Percentiles rank a stretch among this genome's conserved stretches.
These are phyloP conservation scores for Bruchidius siliquastri DNA, from an alignment of 2,888 invertebrate genomes.

Conservation along the genomic window DNA sequence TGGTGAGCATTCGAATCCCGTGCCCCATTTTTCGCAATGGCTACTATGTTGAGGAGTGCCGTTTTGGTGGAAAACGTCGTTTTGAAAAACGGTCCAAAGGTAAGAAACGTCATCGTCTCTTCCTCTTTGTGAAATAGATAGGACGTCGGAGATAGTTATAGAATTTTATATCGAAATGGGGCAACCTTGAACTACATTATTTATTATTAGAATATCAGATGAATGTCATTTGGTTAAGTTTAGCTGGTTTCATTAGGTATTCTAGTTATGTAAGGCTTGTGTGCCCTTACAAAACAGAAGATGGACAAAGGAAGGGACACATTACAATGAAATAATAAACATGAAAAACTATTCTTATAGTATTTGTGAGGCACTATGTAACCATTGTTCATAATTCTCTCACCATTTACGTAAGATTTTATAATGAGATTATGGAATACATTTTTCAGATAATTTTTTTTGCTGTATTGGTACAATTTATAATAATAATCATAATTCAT, in stretches of 20 bases:
- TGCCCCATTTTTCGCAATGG: conserved; percentile 31
- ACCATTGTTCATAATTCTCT: too few species aligned
- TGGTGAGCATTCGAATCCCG: not conserved
- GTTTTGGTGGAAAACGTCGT: conserved; percentile 65
- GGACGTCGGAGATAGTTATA: not conserved
- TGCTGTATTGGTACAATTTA: too few species aligned
- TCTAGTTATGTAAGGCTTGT: not conserved
- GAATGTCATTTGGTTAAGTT: not conserved
- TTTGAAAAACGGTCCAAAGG: conserved; percentile 68
- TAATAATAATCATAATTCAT: too few species aligned
- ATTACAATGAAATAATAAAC: too few species aligned
- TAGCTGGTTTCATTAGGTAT: not conserved
- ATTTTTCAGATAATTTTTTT: too few species aligned
- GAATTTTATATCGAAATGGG: conserved; percentile 1
- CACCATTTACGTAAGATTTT: too few species aligned
- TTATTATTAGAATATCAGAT: conserved; percentile 6
- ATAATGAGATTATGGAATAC: too few species aligned
- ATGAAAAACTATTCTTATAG: too few species aligned
- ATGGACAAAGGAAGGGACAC: too few species aligned
- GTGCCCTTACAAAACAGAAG: too few species aligned
- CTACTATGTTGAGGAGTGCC: conserved; percentile 71
- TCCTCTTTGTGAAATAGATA: not conserved
- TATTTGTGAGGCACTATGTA: too few species aligned
- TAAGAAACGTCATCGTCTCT: conserved; percentile 42
- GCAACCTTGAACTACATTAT: conserved; percentile 8